phyloP scores from a whole-genome alignment of 2,888 invertebrate species.

The Sturmia bella region DNA sequence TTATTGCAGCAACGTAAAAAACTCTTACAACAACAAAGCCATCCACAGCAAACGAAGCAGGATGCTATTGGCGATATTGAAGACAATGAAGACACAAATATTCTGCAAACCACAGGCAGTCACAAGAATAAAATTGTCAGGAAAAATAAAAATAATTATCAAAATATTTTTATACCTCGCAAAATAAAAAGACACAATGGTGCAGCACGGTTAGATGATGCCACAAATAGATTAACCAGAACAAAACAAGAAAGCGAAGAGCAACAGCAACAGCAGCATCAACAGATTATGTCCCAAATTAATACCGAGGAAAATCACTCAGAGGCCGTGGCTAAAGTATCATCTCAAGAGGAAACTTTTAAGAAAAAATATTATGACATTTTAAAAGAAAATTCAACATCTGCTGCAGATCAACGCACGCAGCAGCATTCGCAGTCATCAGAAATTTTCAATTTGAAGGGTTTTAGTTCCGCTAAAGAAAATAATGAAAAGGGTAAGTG shows the following conservation, averaged over 20 bases:
- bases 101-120: slow-evolving; percentile 43
- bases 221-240: slow-evolving; percentile 56
- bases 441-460: slow-evolving; percentile 16
- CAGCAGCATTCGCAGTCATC: slow-evolving; percentile 27
- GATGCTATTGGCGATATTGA: slow-evolving; percentile 75
- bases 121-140: neutral
- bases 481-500: slow-evolving; percentile 51
- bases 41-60: slow-evolving; percentile 52
- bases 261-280: slow-evolving; percentile 52
- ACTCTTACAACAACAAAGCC: slow-evolving; percentile 58
- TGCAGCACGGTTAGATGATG: slow-evolving; percentile 58
- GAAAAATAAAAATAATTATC: slow-evolving; percentile 39
- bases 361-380: slow-evolving; percentile 65
- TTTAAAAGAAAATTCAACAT: slow-evolving; percentile 62
- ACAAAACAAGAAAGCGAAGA: slow-evolving; percentile 52
- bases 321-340: slow-evolving; percentile 53
- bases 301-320: slow-evolving; percentile 43
- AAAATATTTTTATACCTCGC: slow-evolving; percentile 60
- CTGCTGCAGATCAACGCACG: slow-evolving; percentile 15
- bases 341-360: slow-evolving; percentile 60
- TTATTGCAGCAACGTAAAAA: slow-evolving; percentile 42
- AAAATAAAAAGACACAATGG: slow-evolving; percentile 65
- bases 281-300: slow-evolving; percentile 54
- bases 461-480: slow-evolving; percentile 42
- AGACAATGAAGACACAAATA: slow-evolving; percentile 51